These are phyloP conservation scores for Lepidocolaptes lacrymiger DNA, from an alignment of 2,797 vertebrate species.

Conservation along the genomic window DNA sequence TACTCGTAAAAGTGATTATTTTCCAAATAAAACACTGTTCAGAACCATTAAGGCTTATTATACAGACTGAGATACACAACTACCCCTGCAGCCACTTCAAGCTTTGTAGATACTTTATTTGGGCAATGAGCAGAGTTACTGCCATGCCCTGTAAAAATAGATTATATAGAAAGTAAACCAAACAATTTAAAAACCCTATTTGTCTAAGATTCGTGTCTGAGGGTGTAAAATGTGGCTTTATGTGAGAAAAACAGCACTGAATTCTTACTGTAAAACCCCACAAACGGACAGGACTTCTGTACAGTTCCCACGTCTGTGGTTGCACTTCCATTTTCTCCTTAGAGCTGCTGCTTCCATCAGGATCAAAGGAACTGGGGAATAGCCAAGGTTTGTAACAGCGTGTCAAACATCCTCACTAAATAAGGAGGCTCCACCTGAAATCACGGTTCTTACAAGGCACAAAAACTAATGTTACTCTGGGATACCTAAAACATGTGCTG, in stretches of 20 bases:
- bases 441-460: neutral
- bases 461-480: neutral
- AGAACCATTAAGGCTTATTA: neutral
- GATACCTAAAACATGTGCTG: neutral
- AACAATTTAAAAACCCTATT: neutral
- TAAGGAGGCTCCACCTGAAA: neutral
- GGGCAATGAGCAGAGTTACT: neutral
- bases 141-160: neutral
- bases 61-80: neutral
- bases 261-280: neutral
- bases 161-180: neutral
- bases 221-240: neutral
- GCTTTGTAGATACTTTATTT: neutral
- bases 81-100: neutral
- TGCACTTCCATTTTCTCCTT: neutral
- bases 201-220: neutral
- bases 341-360: neutral
- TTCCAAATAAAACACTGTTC: neutral
- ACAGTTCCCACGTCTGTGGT: rapidly evolving
- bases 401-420: neutral
- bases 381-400: neutral
- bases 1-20: neutral
- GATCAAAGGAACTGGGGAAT: neutral
- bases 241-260: neutral
- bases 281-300: neutral